Percentiles rank a stretch among this genome's conserved stretches.
These are phyloP conservation scores for Nixonia krombeini DNA, from an alignment of 1,140 invertebrate species.

Conservation along the genomic window DNA sequence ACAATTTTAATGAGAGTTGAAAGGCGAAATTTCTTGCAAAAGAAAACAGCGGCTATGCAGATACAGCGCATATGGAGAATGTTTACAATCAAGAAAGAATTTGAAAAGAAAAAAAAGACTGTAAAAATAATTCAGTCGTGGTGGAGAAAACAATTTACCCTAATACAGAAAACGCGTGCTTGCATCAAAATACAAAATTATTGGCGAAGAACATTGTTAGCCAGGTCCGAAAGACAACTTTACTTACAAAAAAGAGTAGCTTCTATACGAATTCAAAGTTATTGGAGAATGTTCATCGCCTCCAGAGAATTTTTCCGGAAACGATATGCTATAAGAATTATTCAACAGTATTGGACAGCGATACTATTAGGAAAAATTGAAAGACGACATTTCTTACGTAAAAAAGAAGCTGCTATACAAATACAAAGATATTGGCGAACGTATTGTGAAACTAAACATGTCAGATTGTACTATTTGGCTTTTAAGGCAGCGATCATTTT, in stretches of 20 bases:
- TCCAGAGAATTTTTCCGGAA: slow-evolving; percentile 41
- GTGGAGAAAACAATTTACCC: slow-evolving; percentile 49
- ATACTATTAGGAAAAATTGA: neutral
- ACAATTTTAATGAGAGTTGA: slow-evolving; percentile 39
- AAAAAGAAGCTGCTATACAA: slow-evolving; percentile 22
- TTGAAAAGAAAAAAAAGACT: slow-evolving; percentile 19
- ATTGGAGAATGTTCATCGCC: slow-evolving; percentile 32
- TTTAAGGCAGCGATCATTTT: slow-evolving; percentile 3
- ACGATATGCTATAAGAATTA: slow-evolving; percentile 29
- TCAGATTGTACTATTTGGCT: slow-evolving; percentile 11
- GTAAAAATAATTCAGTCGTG: slow-evolving; percentile 38
- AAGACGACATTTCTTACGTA: slow-evolving; percentile 20
- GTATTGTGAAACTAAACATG: neutral
- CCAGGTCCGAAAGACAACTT: slow-evolving; percentile 12
- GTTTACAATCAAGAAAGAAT: slow-evolving; percentile 12
- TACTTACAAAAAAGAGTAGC: slow-evolving; percentile 24
- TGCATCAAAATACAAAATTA: slow-evolving; percentile 55
- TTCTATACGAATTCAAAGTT: slow-evolving; percentile 42
- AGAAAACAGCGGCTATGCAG: slow-evolving; percentile 42
- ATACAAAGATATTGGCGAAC: slow-evolving; percentile 31
- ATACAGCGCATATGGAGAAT: slow-evolving; percentile 60
- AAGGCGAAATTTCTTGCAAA: slow-evolving; percentile 46
- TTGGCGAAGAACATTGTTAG: slow-evolving; percentile 48
- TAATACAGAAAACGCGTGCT: slow-evolving; percentile 33
- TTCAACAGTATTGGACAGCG: slow-evolving; percentile 43